These are phyloP conservation scores for Athalia rosae DNA, from an alignment of 2,888 invertebrate species.

Conservation along the genomic window DNA sequence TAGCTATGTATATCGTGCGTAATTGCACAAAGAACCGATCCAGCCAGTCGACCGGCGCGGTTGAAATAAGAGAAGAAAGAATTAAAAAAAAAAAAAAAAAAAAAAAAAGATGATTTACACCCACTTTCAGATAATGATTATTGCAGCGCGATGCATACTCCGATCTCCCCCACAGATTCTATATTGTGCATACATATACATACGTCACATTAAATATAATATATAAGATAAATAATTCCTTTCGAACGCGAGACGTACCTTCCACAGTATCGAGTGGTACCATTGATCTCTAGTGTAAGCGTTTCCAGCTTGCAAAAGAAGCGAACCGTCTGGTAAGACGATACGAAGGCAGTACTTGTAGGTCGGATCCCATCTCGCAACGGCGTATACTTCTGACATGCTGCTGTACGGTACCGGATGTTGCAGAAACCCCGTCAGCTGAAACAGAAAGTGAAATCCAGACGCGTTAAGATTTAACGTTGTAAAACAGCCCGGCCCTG, in stretches of 20 bases:
- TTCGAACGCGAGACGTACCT: slow-evolving; percentile 75
- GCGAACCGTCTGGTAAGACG: slow-evolving; percentile 84
- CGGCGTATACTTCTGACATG: slow-evolving; percentile 86
- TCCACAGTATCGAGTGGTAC: slow-evolving; percentile 87
- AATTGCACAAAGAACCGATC: no score
- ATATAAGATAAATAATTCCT: background rate
- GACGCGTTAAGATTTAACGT: background rate
- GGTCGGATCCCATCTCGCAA: slow-evolving; percentile 86
- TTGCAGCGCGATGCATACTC: no score
- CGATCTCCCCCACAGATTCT: no score
- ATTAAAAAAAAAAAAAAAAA: no score
- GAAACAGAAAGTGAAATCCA: slow-evolving; percentile 62
- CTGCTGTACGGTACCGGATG: slow-evolving; percentile 81
- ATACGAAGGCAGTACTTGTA: slow-evolving; percentile 87
- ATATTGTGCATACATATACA: no score
- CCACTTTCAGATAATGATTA: no score
- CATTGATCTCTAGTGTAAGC: slow-evolving; percentile 89
- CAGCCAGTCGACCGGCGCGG: no score
- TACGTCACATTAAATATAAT: no score
- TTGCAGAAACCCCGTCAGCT: slow-evolving; percentile 81
- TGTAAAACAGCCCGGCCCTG: background rate
- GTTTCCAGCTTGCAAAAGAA: slow-evolving; percentile 84
- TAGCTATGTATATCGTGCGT: no score
- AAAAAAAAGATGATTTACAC: no score
- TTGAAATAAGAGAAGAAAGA: no score